Conservation (phyloP, 2,888 invertebrate genomes). For the Eremobia ochroleuca region DNA sequence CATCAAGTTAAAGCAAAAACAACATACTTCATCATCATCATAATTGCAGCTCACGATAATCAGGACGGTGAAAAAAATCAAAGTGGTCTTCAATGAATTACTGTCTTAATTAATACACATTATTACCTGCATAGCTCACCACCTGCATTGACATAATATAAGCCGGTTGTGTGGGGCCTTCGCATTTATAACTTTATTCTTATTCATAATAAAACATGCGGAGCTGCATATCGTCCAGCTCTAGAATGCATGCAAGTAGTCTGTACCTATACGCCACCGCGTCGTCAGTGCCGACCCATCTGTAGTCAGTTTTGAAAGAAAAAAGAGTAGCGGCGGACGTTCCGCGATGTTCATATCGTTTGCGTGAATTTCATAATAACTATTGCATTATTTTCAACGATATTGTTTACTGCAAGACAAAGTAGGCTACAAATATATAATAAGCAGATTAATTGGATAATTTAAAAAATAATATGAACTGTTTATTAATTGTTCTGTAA, state of each 20-base stretch:
- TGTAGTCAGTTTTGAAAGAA: slow-evolving; percentile 55
- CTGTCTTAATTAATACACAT: not conserved
- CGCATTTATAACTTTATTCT: slow-evolving; percentile 14
- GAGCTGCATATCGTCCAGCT: not conserved
- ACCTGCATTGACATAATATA: slow-evolving; percentile 12
- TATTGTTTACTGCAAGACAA: slow-evolving; percentile 5
- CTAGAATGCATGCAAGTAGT: slow-evolving; percentile 17
- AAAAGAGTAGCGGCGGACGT: slow-evolving; percentile 58
- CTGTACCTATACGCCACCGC: slow-evolving; percentile 1
- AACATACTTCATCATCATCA: not conserved
- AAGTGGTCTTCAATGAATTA: not conserved
- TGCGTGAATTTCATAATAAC: slow-evolving; percentile 36
- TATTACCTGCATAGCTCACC: not conserved
- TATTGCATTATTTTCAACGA: slow-evolving; percentile 9
- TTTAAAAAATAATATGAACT: not conserved
- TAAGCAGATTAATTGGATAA: slow-evolving; percentile 9
- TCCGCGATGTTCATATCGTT: slow-evolving; percentile 31
- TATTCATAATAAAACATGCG: slow-evolving; percentile 21
- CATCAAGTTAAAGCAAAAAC: not conserved
- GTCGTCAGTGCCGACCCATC: slow-evolving; percentile 29
- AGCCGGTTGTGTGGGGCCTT: not conserved
- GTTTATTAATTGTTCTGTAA: not conserved
- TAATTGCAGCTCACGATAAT: not conserved
- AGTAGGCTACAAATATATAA: slow-evolving; percentile 9
- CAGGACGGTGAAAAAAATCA: not conserved